These are phyloP conservation scores for Scelioninae gen. 2 DNA, from an alignment of 2,888 invertebrate species.

Conservation along the genomic window DNA sequence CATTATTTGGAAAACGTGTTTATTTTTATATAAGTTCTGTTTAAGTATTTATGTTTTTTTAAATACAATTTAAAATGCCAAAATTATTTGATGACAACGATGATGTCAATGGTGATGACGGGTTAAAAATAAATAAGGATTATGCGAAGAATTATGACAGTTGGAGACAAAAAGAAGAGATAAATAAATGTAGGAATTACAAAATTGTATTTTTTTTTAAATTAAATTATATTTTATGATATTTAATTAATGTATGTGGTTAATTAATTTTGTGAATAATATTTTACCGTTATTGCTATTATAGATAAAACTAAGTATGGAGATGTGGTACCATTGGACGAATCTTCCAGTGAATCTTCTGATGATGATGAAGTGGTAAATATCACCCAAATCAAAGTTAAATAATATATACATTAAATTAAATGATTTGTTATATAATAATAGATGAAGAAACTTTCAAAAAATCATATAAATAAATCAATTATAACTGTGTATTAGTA, in stretches of 20 bases:
- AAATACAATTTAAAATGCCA: conserved; percentile 65
- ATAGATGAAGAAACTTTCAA: background rate
- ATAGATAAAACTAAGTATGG: conserved; percentile 86
- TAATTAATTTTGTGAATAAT: background rate
- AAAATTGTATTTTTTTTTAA: background rate
- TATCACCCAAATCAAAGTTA: background rate
- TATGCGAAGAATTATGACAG: conserved; percentile 90
- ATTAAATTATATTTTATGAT: background rate
- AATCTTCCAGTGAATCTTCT: conserved; percentile 74
- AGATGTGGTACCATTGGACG: conserved; percentile 76
- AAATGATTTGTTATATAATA: too few relatives aligned
- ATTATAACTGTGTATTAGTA: too few relatives aligned
- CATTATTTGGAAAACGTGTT: too few relatives aligned
- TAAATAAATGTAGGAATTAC: conserved; percentile 83
- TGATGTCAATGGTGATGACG: conserved; percentile 76
- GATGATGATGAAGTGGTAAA: conserved; percentile 81
- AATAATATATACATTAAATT: too few relatives aligned
- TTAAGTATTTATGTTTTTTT: too few relatives aligned
- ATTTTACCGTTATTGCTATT: conserved; percentile 19
- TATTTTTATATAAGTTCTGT: too few relatives aligned
- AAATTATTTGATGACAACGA: conserved; percentile 77
- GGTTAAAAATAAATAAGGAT: conserved; percentile 83
- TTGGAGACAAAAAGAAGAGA: conserved; percentile 90
- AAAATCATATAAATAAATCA: too few relatives aligned
- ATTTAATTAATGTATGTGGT: background rate